These are phyloP conservation scores for Parotocinclus haroldoi DNA, from an alignment of 2,797 vertebrate species.

Conservation along the genomic window DNA sequence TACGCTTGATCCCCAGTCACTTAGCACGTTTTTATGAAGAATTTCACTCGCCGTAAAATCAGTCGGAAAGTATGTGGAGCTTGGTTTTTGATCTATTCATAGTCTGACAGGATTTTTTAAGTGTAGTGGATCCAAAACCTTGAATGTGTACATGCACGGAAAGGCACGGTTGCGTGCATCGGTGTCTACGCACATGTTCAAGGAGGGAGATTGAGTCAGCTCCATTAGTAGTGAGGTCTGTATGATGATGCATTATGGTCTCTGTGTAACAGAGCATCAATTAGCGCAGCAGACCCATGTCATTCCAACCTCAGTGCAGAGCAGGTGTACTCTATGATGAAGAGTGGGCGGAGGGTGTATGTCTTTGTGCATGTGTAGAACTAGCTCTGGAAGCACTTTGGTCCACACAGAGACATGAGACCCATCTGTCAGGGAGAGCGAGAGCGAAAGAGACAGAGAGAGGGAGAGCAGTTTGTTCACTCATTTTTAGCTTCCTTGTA, in stretches of 20 bases:
- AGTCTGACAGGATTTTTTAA: neutral
- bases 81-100: neutral
- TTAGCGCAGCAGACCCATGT: slow-evolving; percentile 24
- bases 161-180: slow-evolving; percentile 11
- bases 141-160: neutral
- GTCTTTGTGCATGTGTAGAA: slow-evolving; percentile 51
- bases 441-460: no score
- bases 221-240: slow-evolving; percentile 35
- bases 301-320: slow-evolving; percentile 25
- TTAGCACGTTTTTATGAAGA: neutral
- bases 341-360: slow-evolving; percentile 30
- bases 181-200: slow-evolving; percentile 30
- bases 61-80: neutral
- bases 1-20: neutral
- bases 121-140: neutral
- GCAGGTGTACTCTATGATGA: slow-evolving; percentile 46
- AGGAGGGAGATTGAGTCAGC: slow-evolving; percentile 21
- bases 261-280: slow-evolving; percentile 19
- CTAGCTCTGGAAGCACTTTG: slow-evolving; percentile 73
- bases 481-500: no score
- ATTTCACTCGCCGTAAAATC: no score
- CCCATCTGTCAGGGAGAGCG: slow-evolving; percentile 62
- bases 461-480: no score
- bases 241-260: slow-evolving; percentile 25
- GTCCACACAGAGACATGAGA: slow-evolving; percentile 66